These are phyloP conservation scores for Dermatemys mawii DNA, from an alignment of 2,113 vertebrate genomes.

Conservation along the genomic window DNA sequence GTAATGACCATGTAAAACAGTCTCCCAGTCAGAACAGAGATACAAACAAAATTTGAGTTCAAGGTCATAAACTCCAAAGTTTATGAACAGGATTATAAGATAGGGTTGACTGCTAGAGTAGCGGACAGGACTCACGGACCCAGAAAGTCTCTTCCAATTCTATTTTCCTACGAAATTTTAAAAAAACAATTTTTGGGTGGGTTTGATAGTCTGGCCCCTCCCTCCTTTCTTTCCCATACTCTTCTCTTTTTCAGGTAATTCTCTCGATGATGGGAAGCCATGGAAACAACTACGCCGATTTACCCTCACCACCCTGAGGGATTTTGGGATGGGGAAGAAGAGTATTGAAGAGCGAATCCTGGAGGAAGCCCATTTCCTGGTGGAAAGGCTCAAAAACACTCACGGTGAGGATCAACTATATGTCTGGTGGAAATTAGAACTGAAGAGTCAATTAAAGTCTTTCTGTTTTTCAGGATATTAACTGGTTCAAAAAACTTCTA, in stretches of 20 bases:
- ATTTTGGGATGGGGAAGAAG: slow-evolving; percentile 56
- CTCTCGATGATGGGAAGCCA: background rate
- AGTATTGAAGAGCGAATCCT: slow-evolving; percentile 58
- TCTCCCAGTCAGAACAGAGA: background rate
- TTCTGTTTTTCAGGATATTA: no score
- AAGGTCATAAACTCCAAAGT: background rate
- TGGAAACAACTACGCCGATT: slow-evolving; percentile 33
- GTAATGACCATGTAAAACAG: background rate
- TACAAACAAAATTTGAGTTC: background rate
- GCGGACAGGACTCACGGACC: no score
- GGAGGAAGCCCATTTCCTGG: slow-evolving; percentile 78
- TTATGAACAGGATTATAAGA: no score
- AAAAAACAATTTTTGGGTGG: background rate
- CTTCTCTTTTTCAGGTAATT: background rate
- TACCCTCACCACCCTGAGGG: background rate
- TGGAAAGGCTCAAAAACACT: slow-evolving; percentile 19
- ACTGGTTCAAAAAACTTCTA: no score
- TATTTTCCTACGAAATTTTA: no score
- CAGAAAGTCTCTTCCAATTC: no score
- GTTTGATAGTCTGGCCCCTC: background rate
- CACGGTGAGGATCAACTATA: slow-evolving; percentile 57
- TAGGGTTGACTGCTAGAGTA: no score
- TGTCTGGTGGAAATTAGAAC: background rate
- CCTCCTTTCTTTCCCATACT: background rate
- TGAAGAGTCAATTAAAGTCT: background rate